phyloP scores from a whole-genome alignment of 1,140 invertebrate genomes.

The Centruroides vittatus region DNA sequence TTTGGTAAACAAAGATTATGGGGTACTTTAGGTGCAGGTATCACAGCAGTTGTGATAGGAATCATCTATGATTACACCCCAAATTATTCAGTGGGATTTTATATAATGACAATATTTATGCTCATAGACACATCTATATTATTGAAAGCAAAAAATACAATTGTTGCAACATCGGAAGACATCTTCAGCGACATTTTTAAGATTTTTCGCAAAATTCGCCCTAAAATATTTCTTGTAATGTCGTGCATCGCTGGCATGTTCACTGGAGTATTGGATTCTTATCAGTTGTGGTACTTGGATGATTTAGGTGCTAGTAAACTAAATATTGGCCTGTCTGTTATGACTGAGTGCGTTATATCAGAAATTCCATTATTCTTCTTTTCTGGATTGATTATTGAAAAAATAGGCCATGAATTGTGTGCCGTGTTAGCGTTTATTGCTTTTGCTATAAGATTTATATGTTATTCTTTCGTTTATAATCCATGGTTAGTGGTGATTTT shows the following conservation, averaged over 20 bases:
- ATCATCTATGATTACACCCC: neutral
- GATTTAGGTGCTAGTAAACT: neutral
- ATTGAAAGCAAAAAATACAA: neutral
- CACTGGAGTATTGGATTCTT: neutral
- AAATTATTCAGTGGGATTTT: neutral
- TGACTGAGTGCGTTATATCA: neutral
- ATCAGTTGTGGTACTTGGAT: neutral
- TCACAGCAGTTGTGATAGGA: neutral
- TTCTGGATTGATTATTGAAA: neutral
- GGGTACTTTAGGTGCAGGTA: conserved; percentile 2
- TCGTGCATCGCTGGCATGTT: neutral
- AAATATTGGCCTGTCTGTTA: neutral
- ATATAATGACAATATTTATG: neutral
- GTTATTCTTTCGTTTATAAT: neutral
- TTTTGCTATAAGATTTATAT: neutral
- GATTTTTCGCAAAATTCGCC: neutral
- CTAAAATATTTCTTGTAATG: neutral
- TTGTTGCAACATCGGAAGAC: neutral
- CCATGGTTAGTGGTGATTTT: neutral
- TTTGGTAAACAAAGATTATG: conserved; percentile 6
- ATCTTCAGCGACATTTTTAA: neutral
- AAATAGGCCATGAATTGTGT: conserved; percentile 37
- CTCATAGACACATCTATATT: neutral
- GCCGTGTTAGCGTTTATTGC: conserved; percentile 34
- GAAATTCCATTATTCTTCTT: neutral